A percentile compares a stretch with the other conserved stretches of the same genome.
phyloP scores from a whole-genome alignment of 2,113 vertebrate species.

The Chloebia gouldiae region DNA sequence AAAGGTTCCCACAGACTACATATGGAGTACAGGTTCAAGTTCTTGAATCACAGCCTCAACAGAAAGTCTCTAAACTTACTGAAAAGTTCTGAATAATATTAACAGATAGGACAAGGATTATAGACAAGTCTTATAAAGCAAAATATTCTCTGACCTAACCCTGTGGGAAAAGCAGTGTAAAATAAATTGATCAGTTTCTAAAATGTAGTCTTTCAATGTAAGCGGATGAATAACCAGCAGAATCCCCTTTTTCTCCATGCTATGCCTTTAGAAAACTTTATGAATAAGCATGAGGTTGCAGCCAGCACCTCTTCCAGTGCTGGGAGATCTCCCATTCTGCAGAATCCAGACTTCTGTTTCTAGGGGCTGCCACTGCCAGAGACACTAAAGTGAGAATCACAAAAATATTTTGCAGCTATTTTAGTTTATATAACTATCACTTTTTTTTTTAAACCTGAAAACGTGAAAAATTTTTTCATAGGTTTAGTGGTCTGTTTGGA shows the following conservation, averaged over 20 bases:
- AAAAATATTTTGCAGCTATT: neutral
- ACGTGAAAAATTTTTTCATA: accelerated
- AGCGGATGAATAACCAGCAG: neutral
- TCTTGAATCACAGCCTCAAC: neutral
- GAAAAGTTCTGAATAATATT: neutral
- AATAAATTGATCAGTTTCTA: neutral
- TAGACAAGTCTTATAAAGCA: neutral
- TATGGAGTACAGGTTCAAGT: neutral
- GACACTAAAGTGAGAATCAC: neutral
- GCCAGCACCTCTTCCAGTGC: neutral
- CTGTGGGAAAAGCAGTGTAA: neutral
- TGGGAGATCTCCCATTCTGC: neutral
- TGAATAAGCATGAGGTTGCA: neutral
- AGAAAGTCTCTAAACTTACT: neutral
- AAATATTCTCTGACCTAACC: neutral
- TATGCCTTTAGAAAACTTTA: neutral
- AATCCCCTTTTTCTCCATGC: neutral
- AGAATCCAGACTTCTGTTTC: neutral
- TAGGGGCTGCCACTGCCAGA: neutral
- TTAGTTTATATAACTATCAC: neutral
- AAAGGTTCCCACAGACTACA: neutral
- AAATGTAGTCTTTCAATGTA: neutral
- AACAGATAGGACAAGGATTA: neutral
- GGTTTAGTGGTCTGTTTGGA: neutral
- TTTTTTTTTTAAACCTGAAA: neutral